Evolutionary conservation across 2,888 invertebrate species (phyloP), one percentile per base, ranked within the genome.

Genomic region (Phymatocera aterrima): DNA sequence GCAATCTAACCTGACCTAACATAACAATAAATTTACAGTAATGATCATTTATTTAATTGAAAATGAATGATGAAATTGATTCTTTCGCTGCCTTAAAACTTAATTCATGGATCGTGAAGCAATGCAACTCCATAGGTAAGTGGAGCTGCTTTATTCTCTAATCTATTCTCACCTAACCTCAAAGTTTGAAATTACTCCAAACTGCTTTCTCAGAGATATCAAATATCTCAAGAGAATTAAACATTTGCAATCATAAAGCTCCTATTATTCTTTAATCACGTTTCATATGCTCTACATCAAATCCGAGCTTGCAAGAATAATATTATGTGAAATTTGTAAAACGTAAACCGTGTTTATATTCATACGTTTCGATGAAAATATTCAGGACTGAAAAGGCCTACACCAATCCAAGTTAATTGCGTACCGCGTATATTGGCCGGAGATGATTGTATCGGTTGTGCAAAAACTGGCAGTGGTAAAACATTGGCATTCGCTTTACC

Each of bases 401-500:
- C 97, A 1, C 94, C 95, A 0, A 97, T 98, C 79, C 97, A 98
- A 90, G 91, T 92, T 85, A 94, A 95, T 81, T 97, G 97, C 87
- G 95, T 98, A 85, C 94, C 96, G 3, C 92, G 92, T 80, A 96
- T 97, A 83, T 90, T 97, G 51, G 87, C 92, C 79, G 98, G 98
- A 0, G 92, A 93, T 84, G 97, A 99, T 91, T 97, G 98, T 84
- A 96, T 99, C 81, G 99, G 98, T 8, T 98, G 98, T 84, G 98
- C 99, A 0, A 98, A 99, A 91, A 99, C 99, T 8, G 99, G 99
- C 15, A 98, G 98, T 78, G 99, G 99, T 1, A 99, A 99, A 92
- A 99, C 99, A 0, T 94, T 99, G 87, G 98, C 99, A 0, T 99
- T 99, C 93, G 98, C 98, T 0, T 90, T 99, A 77, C 99, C 99